Evolutionary conservation across 2,113 vertebrate species (phyloP), one percentile per base, ranked within the genome.

Genomic region (Galemys pyrenaicus): DNA sequence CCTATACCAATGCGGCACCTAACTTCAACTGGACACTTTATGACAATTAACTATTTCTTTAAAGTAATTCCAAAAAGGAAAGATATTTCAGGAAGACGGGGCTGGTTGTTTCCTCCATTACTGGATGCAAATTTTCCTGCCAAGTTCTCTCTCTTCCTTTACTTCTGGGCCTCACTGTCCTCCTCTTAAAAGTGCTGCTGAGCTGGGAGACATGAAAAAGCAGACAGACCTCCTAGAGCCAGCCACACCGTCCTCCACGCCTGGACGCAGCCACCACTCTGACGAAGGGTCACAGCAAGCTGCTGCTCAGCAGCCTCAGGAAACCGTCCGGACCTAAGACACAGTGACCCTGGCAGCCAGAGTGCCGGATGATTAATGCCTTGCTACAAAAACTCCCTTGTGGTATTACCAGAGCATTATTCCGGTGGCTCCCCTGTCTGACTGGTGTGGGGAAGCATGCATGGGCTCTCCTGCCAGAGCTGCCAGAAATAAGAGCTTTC

Each of bases 401-500:
- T 1, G 7, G 26, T 70, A 81, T 65, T 58, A 49, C 64, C 0
- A 12, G 68, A 91, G 68, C 73, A 65, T 79, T 91, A 39, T 86
- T 92, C 89, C 67, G 3, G 41, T 30, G 26, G 13, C 60, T 62
- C 58, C 46, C 64, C 28, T 6, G 44, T 41, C 73, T 77, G 13
- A 91, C 51, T n/a, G 39, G 9, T 39, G 3, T 35, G 19, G 5
- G 19, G 41, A 28, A 10, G 4, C 54, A 82, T 19, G 39, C 35
- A 10, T 41, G 28, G 56, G 9, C 44, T 19, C 71, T 75, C 15
- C 39, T 37, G 86, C 71, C 41, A 37, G 5, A 24, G 24, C 37
- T 77, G 20, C 79, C 89, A 91, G 32, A 93, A 86, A 89, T 37
- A 77, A 91, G 64, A 96, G 65, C 60, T 96, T 95, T 83, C 46